Base-by-base conservation (phyloP, 1,140 invertebrate species). In the Cherax destructor region DNA sequence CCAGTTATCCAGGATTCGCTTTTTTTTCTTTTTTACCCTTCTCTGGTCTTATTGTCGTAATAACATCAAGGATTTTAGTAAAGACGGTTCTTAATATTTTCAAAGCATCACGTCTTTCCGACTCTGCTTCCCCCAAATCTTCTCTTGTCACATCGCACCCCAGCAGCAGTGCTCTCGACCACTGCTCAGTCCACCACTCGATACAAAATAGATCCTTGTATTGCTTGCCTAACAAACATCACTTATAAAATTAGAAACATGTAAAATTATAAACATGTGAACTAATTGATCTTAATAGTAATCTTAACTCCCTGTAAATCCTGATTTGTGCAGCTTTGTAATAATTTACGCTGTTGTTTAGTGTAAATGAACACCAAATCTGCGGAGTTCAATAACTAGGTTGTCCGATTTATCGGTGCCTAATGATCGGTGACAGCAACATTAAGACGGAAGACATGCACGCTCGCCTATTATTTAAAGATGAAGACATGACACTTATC, bases 361-460 rank as follows among this genome's bases (percentile, higher is more conserved):
- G 50, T 81, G 56, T 56, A 81, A 81, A 79, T 56, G 10, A 24
- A 50, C 79, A 56, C 52, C 79, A 81, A 56, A 81, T 81, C n/a
- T 81, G 50, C 10, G 50, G 16, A 56, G 49, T n/a, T 81, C 13
- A 81, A 81, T 50, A 52, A 81, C 4, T 16, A 30, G 50, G 4
- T 21, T 56, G 4, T 50, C 50, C 49, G 56, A 56, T 56, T 81
- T 81, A 81, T 81, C 50, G 79, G 49, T 50, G 18, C 79, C 49
- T 81, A 81, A 81, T 81, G 79, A 56, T 18, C 79, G 56, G 7
- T 18, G 79, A 56, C 79, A 10, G 50, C 56, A 21, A 24, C 50
- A 41, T 81, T 56, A 81, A 81, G 79, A 49, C 18, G 49, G 18
- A 16, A 10, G 21, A 56, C 79, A 11, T 24, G 49, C 79, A 50